Evolutionary conservation across 2,113 vertebrate genomes (phyloP).

Genomic region (Seriola quinqueradiata): DNA sequence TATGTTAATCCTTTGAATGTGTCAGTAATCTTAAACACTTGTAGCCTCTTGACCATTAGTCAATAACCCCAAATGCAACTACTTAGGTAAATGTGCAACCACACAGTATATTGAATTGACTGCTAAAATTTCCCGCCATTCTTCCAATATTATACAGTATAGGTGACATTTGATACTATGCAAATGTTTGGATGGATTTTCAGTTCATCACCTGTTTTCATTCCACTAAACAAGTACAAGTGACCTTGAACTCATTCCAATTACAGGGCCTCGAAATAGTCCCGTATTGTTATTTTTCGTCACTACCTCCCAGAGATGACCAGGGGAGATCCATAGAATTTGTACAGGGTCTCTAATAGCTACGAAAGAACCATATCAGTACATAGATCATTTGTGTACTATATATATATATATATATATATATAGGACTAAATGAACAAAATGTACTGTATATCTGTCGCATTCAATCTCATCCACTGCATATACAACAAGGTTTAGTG

Average conservation of each 20-base stretch:
- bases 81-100: background rate
- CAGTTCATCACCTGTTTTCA: background rate
- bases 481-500: background rate
- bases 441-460: background rate
- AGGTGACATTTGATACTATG: conserved; percentile 12
- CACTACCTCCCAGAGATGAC: background rate
- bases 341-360: background rate
- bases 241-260: conserved; percentile 9
- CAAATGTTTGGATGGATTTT: conserved; percentile 35
- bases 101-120: background rate
- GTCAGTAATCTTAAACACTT: conserved; percentile 20
- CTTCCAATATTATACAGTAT: too few species aligned
- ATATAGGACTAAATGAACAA: background rate
- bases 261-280: too few species aligned
- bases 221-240: conserved; percentile 18
- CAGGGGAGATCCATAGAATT: background rate
- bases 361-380: background rate
- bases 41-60: background rate
- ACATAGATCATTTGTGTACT: background rate
- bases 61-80: background rate
- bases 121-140: background rate
- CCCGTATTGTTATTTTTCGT: too few species aligned
- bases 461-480: conserved; percentile 26
- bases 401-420: too few species aligned
- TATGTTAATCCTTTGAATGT: conserved; percentile 56